These are phyloP conservation scores for Strongylocentrotus purpuratus DNA, from an alignment of 35 echinoderm and acorn worm genomes.

Conservation along the genomic window DNA sequence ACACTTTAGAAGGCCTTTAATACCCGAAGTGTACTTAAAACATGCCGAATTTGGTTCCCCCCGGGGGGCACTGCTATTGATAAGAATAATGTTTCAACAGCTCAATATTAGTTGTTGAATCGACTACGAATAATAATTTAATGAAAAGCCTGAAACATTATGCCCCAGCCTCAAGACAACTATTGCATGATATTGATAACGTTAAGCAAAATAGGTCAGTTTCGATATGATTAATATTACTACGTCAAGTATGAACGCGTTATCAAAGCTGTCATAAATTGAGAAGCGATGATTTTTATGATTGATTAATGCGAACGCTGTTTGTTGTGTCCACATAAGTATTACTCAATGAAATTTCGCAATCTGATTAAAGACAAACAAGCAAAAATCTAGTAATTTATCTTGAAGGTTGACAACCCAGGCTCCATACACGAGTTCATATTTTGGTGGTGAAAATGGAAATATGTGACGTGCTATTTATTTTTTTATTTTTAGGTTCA, in stretches of 20 bases:
- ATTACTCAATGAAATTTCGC: neutral
- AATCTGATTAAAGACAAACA: neutral
- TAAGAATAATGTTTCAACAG: neutral
- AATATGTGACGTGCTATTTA: no score
- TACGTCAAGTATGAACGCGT: neutral
- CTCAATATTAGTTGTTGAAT: neutral
- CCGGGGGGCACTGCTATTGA: no score
- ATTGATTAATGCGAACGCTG: neutral
- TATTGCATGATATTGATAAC: no score
- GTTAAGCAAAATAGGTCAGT: neutral
- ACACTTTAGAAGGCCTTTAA: no score
- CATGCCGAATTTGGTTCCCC: no score
- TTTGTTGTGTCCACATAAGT: neutral
- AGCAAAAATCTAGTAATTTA: neutral
- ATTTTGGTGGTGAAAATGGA: no score
- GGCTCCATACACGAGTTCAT: neutral
- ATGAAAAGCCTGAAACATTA: no score
- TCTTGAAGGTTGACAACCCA: neutral
- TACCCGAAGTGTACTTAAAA: no score
- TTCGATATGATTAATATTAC: neutral
- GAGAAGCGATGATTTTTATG: neutral
- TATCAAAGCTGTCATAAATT: neutral
- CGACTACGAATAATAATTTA: neutral
- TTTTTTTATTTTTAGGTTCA: no score
- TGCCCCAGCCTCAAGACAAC: no score